Percentiles rank a stretch among this genome's conserved stretches.
phyloP scores from a whole-genome alignment of 2,797 vertebrate genomes.

The Takifugu rubripes region DNA sequence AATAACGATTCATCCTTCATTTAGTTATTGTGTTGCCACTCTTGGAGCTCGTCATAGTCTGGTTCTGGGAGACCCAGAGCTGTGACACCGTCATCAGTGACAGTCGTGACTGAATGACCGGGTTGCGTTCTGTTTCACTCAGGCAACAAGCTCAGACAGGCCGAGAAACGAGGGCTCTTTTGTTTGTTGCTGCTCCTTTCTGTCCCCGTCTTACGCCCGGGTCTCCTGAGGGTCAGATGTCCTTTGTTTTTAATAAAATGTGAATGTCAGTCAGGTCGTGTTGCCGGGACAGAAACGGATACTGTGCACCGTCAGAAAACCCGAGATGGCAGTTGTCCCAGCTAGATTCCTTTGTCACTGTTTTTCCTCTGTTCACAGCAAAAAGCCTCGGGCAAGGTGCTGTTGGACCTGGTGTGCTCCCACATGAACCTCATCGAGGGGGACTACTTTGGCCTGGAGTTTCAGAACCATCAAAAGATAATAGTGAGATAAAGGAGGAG shows the following conservation, averaged over 20 bases:
- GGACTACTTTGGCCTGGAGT: slow-evolving; percentile 97
- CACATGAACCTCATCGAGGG: slow-evolving; percentile 96
- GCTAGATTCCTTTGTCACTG: slow-evolving; percentile 4
- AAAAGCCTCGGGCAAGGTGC: slow-evolving; percentile 89
- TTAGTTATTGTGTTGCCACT: no score
- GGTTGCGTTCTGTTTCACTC: slow-evolving; percentile 7
- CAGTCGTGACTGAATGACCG: slow-evolving; percentile 14
- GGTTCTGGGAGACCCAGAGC: slow-evolving; percentile 15
- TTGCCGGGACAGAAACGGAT: slow-evolving; percentile 8
- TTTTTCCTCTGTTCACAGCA: slow-evolving; percentile 75
- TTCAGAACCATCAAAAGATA: slow-evolving; percentile 92
- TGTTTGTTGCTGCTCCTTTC: slow-evolving; percentile 15
- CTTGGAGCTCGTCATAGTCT: neutral
- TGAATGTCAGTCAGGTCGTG: slow-evolving; percentile 12
- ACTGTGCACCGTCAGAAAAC: slow-evolving; percentile 1
- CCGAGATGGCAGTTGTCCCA: slow-evolving; percentile 9
- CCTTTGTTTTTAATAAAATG: slow-evolving; percentile 9
- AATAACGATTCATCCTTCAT: no score
- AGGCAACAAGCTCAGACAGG: slow-evolving; percentile 12
- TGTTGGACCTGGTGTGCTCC: slow-evolving; percentile 91
- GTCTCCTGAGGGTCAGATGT: slow-evolving; percentile 4
- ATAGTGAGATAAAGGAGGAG: slow-evolving; percentile 75
- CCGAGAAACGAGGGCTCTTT: slow-evolving; percentile 11
- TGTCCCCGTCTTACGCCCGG: slow-evolving; percentile 4
- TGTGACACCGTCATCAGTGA: slow-evolving; percentile 10